Conservation (phyloP, 2,797 vertebrate genomes). For the Buceros bicornis region DNA sequence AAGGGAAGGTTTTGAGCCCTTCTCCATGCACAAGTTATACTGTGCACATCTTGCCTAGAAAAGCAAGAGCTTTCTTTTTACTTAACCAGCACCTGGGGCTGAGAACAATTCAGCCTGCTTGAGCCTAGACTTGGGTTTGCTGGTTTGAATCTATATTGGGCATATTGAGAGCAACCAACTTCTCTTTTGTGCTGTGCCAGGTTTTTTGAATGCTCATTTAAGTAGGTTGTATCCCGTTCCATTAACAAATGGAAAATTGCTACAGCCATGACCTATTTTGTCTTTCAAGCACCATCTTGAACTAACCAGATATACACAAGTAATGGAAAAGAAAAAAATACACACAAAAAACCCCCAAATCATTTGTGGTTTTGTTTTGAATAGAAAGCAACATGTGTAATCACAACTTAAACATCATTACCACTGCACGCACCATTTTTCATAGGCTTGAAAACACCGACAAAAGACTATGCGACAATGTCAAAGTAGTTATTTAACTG, state of each 20-base stretch:
- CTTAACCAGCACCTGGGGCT: neutral
- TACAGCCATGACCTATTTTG: neutral
- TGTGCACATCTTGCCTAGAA: neutral
- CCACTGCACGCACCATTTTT: neutral
- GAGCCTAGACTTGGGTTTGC: neutral
- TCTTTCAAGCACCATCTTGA: neutral
- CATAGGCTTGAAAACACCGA: neutral
- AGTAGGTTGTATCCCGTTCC: neutral
- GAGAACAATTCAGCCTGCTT: neutral
- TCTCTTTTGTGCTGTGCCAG: neutral
- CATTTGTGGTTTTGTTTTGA: neutral
- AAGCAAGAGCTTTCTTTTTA: neutral
- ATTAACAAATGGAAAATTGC: neutral
- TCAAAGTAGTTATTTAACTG: neutral
- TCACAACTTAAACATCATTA: neutral
- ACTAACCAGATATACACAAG: neutral
- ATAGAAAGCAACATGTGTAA: neutral
- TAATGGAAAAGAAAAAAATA: neutral
- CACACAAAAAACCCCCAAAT: accelerated
- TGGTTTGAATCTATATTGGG: neutral
- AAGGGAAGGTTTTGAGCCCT: neutral
- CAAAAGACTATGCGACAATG: neutral
- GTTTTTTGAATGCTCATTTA: neutral
- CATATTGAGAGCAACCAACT: accelerated
- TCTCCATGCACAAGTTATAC: neutral